phyloP scores from a whole-genome alignment of 2,797 vertebrate genomes.

The Nyctalus aviator region DNA sequence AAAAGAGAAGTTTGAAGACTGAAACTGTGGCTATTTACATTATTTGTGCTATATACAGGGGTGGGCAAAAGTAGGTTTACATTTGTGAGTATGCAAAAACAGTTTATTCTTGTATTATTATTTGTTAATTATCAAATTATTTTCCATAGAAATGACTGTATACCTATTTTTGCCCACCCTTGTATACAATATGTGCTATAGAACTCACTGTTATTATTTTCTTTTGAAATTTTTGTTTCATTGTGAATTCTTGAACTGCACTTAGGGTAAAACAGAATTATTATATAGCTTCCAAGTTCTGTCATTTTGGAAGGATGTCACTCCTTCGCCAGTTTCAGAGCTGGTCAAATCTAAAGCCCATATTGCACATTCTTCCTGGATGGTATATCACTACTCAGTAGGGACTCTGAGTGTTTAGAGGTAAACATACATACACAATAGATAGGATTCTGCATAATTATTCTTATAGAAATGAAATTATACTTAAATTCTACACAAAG shows the following conservation, averaged over 20 bases:
- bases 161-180: too few relatives aligned
- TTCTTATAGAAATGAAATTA: slow-evolving; percentile 6
- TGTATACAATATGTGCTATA: background rate
- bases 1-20: background rate
- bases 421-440: background rate
- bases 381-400: background rate
- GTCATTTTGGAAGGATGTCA: background rate
- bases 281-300: background rate
- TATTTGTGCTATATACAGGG: background rate
- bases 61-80: background rate
- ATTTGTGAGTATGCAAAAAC: background rate
- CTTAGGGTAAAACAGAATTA: background rate
- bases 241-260: background rate
- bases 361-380: background rate
- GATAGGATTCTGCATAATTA: background rate
- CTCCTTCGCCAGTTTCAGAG: slow-evolving; percentile 1
- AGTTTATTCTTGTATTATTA: background rate
- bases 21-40: background rate
- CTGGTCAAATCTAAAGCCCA: slow-evolving; percentile 22
- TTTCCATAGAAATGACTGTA: background rate
- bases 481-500: background rate
- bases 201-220: slow-evolving; percentile 16
- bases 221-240: background rate
- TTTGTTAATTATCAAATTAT: background rate
- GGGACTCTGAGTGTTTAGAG: background rate